Evolutionary conservation across 2,797 vertebrate species (phyloP), one percentile per base, ranked within the genome.

Genomic region (Dendrocincla fuliginosa): DNA sequence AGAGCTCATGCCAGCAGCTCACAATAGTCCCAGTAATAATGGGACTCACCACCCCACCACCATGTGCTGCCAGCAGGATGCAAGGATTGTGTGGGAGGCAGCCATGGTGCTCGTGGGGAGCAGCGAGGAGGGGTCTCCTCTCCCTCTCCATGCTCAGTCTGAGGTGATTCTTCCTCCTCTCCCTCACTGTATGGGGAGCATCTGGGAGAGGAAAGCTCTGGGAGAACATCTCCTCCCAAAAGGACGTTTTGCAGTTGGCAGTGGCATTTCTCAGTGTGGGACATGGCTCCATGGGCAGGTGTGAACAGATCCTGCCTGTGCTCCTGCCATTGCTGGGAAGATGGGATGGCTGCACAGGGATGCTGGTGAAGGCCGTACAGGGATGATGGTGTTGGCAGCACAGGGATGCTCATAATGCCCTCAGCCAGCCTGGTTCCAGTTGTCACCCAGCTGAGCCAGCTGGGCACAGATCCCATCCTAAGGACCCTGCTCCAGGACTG

Each of bases 311-410:
- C 33, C 44, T 57, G 53, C 39, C 41, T 2, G 0, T 19, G 52
- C 53, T 56, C 25, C 71, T 56, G 76, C 41, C 59, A 25, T 32
- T 35, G 42, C 53, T 0, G 4, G n/a, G 59, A 9, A 55, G 30
- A 27, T 18, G 39, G 18, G 4, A 12, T 11, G 13, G 28, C 7
- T 0, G 0, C 10, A 15, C 27, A 35, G 25, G 24, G 64, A 37
- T 76, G 37, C 6, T 67, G 70, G 22, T 2, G 9, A 4, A 2
- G 19, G 15, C 10, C 5, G 0, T 3, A 3, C 3, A 22, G 64
- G 49, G 24, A 17, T 49, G n/a, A 4, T 77, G 55, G 24, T 2
- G 5, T 2, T 33, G 47, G 30, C 10, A 6, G 0, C 13, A 6
- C 41, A 30, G 47, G 16, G 56, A 11, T 56, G 35, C 33, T 68